Evolutionary conservation across 2,797 vertebrate genomes (phyloP).

Genomic region (Hephaestus fuliginosus): DNA sequence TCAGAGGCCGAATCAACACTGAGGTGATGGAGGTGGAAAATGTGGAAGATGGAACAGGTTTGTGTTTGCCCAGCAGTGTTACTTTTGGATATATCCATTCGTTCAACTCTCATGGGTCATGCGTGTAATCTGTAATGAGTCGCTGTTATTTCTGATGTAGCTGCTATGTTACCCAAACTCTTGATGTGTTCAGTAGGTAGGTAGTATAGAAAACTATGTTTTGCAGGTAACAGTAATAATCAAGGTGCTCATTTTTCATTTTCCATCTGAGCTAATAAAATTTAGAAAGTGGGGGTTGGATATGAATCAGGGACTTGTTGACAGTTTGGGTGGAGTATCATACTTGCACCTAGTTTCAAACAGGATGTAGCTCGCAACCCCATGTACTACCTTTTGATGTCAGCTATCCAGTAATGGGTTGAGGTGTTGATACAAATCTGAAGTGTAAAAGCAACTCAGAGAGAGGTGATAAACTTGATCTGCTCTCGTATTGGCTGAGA

Average conservation of each 20-base stretch:
- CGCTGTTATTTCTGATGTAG: constrained; percentile 9
- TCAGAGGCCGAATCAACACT: constrained; percentile 96
- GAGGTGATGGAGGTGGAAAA: constrained; percentile 99
- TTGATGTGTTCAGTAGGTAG: constrained; percentile 1
- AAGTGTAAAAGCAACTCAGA: constrained; percentile 10
- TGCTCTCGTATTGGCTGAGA: not conserved
- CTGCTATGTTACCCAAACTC: not conserved
- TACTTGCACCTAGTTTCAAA: constrained; percentile 64
- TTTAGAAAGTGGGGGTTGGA: constrained; percentile 25
- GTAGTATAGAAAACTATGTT: not conserved
- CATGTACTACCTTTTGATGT: constrained; percentile 47
- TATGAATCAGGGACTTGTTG: constrained; percentile 69
- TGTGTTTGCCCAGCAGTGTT: constrained; percentile 87
- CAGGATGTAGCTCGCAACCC: constrained; percentile 70
- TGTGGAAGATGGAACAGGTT: constrained; percentile 98
- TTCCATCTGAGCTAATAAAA: constrained; percentile 15
- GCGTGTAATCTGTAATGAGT: constrained; percentile 9
- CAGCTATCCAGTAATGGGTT: constrained; percentile 17
- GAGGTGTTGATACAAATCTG: constrained; percentile 45
- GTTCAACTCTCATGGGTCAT: constrained; percentile 17
- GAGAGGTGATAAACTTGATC: not conserved
- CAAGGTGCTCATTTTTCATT: not conserved
- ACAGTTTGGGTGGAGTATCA: constrained; percentile 80
- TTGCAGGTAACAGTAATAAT: not conserved
- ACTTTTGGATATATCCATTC: constrained; percentile 34